Evolutionary conservation across 2,113 vertebrate species (phyloP), one percentile per base, ranked within the genome.

Genomic region (Eurystomus gularis): DNA sequence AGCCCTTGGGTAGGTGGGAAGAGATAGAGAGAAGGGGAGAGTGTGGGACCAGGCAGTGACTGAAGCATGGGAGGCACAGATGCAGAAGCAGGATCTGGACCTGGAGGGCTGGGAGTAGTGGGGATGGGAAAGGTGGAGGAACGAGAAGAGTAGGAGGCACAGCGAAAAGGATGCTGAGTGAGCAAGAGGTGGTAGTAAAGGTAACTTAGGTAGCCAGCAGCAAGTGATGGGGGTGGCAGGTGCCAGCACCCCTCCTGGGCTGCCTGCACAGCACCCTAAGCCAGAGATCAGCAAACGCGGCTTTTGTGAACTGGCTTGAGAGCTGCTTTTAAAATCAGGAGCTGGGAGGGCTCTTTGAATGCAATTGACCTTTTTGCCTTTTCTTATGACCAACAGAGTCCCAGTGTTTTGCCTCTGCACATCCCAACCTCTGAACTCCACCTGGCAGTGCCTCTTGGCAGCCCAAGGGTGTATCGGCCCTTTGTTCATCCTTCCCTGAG

Each of bases 381-480:
- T 88, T 39, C 39, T 51, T 39, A 11, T 9, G 33, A 80, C 55
- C 17, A 49, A 0, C 33, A 54, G 70, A 9, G 25, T 64, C 62
- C 16, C 3, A 9, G 16, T 70, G 20, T 80, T 40, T 31, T 65
- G 68, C 18, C 3, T 44, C 33, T 60, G 71, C 35, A 7, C 58
- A 69, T 0, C 2, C 21, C 39, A 42, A 28, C 3, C 25, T 68
- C 62, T 44, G 48, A 79, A 20, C 29, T 60, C 8, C 4, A 3
- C n/a, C 39, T 72, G 62, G 17, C 33, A 3, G 6, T 46, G 46
- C 29, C 15, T 20, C 2, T n/a, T 8, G 9, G 58, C 2, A 5
- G 23, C 10, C 58, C 18, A 48, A 39, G 52, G 3, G 6, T 69
- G 33, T 69, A 4, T 3, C 0, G 3, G 19, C 21, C 40, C 5